phyloP scores from a whole-genome alignment of 2,113 vertebrate species.

The Catharus minimus region DNA sequence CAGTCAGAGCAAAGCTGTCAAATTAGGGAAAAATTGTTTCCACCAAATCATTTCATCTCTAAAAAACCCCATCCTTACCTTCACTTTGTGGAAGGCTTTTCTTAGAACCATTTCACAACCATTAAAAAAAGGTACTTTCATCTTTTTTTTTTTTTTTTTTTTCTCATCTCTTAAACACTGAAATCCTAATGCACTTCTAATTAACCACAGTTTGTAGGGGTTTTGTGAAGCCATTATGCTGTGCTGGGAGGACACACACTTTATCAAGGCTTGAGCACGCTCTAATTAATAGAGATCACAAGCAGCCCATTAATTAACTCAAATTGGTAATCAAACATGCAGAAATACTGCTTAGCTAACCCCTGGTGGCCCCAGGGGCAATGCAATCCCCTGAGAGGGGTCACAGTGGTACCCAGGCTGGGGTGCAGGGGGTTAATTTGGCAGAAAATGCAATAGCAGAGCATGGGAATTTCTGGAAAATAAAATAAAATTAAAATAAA shows the following conservation, averaged over 20 bases:
- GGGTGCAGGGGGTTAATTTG: background rate
- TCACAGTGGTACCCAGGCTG: background rate
- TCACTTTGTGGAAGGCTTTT: background rate
- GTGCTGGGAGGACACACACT: constrained; percentile 17
- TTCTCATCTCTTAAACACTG: background rate
- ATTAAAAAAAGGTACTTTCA: background rate
- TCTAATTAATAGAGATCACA: constrained; percentile 54
- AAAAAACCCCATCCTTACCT: background rate
- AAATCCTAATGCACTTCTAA: constrained; percentile 22
- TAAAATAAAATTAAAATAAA: background rate
- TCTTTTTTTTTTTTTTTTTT: background rate
- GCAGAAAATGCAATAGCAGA: background rate
- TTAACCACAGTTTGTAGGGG: constrained; percentile 42
- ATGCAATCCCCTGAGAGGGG: background rate
- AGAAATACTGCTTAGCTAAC: constrained; percentile 5
- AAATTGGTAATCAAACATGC: constrained; percentile 40
- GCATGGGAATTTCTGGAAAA: background rate
- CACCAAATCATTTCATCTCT: background rate
- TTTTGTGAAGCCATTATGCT: constrained; percentile 19
- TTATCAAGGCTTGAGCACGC: constrained; percentile 41
- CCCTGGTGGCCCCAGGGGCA: background rate
- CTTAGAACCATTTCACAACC: background rate
- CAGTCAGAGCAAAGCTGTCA: background rate
- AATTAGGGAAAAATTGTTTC: background rate
- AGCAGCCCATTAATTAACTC: constrained; percentile 56